These are phyloP conservation scores for Drosophila hydei DNA, from an alignment of 1,140 invertebrate species.

Conservation along the genomic window DNA sequence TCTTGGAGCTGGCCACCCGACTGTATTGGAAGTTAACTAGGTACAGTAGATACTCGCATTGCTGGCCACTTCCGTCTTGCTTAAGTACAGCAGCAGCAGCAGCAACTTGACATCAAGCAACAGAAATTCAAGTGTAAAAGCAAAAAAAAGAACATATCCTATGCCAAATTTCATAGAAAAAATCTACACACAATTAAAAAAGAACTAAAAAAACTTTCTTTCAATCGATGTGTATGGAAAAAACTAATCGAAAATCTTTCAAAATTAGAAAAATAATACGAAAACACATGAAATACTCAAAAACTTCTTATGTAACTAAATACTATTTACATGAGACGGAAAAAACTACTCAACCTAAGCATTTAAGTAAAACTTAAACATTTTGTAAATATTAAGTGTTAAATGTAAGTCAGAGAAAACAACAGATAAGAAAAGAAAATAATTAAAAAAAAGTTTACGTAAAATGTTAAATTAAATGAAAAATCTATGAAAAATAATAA, in stretches of 20 bases:
- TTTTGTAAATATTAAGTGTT: constrained; percentile 63
- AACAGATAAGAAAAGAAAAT: neutral
- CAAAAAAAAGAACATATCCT: constrained; percentile 68
- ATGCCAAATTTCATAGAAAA: constrained; percentile 79
- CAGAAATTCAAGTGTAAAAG: constrained; percentile 40
- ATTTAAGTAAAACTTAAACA: constrained; percentile 67
- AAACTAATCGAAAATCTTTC: constrained; percentile 34
- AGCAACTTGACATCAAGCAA: neutral
- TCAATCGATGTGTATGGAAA: constrained; percentile 62
- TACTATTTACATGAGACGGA: constrained; percentile 18
- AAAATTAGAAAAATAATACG: constrained; percentile 30
- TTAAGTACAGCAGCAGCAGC: too few species aligned
- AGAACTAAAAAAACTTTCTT: constrained; percentile 39
- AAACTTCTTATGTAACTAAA: constrained; percentile 28
- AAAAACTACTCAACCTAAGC: constrained; percentile 67
- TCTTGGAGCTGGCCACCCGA: constrained; percentile 50
- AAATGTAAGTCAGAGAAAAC: constrained; percentile 31
- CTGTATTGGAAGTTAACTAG: constrained; percentile 60
- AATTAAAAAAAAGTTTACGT: neutral
- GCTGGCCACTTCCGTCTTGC: neutral
- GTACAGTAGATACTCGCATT: neutral
- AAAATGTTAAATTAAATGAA: constrained; percentile 36
- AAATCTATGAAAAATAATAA: constrained; percentile 47
- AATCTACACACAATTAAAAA: constrained; percentile 41
- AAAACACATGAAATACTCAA: constrained; percentile 16